These are phyloP conservation scores for Ascaphus truei DNA, from an alignment of 2,113 vertebrate genomes.

Conservation along the genomic window DNA sequence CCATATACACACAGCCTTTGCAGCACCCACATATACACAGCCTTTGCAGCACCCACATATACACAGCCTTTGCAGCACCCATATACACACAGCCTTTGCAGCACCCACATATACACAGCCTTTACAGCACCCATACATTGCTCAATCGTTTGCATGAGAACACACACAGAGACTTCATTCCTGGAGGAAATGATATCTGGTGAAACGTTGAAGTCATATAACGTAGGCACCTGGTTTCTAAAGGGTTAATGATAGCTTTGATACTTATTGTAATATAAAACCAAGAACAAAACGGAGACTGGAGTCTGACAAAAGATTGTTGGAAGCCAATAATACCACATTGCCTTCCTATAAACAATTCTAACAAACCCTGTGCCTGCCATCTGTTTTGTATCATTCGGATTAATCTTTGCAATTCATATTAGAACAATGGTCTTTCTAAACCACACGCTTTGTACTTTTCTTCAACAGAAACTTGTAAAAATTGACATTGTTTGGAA, in stretches of 20 bases:
- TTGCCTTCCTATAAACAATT: conserved; percentile 36
- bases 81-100: no score
- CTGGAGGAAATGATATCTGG: conserved; percentile 7
- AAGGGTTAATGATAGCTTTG: conserved; percentile 33
- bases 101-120: not conserved
- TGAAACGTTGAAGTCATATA: not conserved
- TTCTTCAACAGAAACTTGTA: conserved; percentile 6
- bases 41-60: no score
- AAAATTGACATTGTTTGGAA: conserved; percentile 6
- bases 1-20: no score
- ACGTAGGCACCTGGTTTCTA: not conserved
- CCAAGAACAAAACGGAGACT: conserved; percentile 29
- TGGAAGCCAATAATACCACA: conserved; percentile 36
- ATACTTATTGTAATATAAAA: conserved; percentile 28
- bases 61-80: no score
- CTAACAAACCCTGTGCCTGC: conserved; percentile 27
- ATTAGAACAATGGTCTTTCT: conserved; percentile 32
- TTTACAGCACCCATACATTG: not conserved
- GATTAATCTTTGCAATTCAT: conserved; percentile 37
- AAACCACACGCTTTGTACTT: conserved; percentile 24
- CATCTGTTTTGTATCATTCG: conserved; percentile 36
- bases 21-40: no score
- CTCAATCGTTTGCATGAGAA: not conserved
- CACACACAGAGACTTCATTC: not conserved
- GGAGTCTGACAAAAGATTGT: conserved; percentile 35